A percentile compares a stretch with the other conserved stretches of the same genome.
Evolutionary conservation across 2,113 vertebrate genomes (phyloP).

Genomic region (Daubentonia madagascariensis): DNA sequence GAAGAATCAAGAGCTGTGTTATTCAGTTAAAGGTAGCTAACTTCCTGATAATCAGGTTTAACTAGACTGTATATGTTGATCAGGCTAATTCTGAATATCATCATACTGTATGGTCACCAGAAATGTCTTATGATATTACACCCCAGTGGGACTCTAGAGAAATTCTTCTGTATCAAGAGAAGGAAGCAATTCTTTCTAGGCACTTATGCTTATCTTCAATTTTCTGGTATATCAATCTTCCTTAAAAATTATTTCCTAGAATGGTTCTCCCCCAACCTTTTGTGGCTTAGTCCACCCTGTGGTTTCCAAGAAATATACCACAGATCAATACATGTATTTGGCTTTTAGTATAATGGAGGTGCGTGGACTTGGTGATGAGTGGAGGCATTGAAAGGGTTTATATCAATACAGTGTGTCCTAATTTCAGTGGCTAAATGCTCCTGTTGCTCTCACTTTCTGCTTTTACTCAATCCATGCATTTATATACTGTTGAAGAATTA

Average conservation of each 20-base stretch:
- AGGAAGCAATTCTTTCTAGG: background rate
- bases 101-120: background rate
- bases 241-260: constrained; percentile 67
- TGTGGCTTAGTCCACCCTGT: constrained; percentile 4
- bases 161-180: background rate
- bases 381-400: constrained; percentile 13
- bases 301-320: constrained; percentile 69
- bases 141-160: background rate
- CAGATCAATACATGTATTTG: constrained; percentile 59
- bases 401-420: constrained; percentile 47
- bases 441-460: background rate
- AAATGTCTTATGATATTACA: background rate
- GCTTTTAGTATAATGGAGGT: constrained; percentile 68
- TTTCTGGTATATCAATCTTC: constrained; percentile 52
- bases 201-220: background rate
- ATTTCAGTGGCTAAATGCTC: constrained; percentile 1
- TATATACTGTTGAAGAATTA: background rate
- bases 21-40: background rate
- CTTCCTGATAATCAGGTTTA: background rate
- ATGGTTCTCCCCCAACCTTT: background rate
- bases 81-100: background rate
- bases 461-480: background rate
- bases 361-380: background rate
- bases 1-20: background rate
- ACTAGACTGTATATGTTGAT: background rate